Percentiles rank a stretch among this genome's conserved stretches.
These are phyloP conservation scores for Acanthosoma haemorrhoidale DNA, from an alignment of 2,888 invertebrate genomes.

Conservation along the genomic window DNA sequence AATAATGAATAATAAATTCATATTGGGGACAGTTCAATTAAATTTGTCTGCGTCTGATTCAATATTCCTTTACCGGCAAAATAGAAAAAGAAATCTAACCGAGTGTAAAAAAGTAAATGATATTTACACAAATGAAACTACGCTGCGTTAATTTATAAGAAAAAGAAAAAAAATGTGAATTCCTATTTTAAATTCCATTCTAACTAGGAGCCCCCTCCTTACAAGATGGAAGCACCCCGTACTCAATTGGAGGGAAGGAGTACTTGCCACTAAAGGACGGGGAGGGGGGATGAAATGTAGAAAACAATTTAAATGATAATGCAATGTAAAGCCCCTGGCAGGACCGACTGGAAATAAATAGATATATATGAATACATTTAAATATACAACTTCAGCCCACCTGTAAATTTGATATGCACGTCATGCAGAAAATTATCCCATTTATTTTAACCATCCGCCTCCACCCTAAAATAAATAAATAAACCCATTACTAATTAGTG, in stretches of 20 bases:
- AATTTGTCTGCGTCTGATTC: no score
- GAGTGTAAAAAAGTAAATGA: no score
- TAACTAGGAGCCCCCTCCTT: background rate
- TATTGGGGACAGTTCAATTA: no score
- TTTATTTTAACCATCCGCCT: no score
- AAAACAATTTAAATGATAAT: constrained; percentile 28
- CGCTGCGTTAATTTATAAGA: no score
- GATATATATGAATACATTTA: constrained; percentile 21
- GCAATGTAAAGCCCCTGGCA: constrained; percentile 8
- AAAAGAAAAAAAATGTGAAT: background rate
- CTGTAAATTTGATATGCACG: background rate
- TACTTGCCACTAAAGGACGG: background rate
- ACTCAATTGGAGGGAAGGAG: background rate
- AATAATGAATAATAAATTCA: no score
- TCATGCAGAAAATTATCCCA: background rate
- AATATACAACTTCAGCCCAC: background rate
- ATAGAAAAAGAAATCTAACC: no score
- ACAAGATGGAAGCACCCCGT: background rate
- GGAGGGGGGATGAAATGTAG: constrained; percentile 21
- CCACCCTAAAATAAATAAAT: no score
- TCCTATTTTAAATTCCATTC: constrained; percentile 8
- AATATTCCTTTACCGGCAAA: no score
- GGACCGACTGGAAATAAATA: constrained; percentile 17
- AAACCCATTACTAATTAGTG: no score
- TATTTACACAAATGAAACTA: no score